Evolutionary conservation across 1,140 invertebrate genomes (phyloP).

Genomic region (Batillaria attramentaria): DNA sequence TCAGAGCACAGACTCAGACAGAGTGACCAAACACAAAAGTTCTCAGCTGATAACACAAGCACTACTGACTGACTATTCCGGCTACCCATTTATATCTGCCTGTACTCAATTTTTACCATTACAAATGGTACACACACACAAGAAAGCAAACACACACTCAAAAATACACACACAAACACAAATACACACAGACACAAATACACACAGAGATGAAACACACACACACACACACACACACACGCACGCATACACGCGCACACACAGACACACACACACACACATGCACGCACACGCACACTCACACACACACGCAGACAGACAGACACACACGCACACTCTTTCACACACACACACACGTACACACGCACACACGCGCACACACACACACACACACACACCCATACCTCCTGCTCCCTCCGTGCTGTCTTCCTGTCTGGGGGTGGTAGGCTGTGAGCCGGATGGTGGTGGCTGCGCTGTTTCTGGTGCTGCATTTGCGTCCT

Average conservation of each 20-base stretch:
- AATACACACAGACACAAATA: not conserved
- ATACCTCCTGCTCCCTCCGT: not conserved
- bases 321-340: not conserved
- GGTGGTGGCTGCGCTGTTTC: not conserved
- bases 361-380: not conserved
- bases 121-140: slow-evolving; percentile 8
- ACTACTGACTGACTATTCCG: too few relatives aligned
- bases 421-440: not conserved
- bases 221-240: not conserved
- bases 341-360: not conserved
- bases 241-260: too few relatives aligned
- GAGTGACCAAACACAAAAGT: too few relatives aligned
- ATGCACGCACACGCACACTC: not conserved
- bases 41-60: too few relatives aligned
- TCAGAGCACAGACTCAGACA: too few relatives aligned
- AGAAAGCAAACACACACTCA: slow-evolving; percentile 1
- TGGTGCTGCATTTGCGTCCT: slow-evolving; percentile 7
- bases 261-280: not conserved
- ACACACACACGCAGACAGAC: not conserved
- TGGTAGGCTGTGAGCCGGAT: not conserved
- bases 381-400: slow-evolving; percentile 8
- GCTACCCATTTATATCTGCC: too few relatives aligned
- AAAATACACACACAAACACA: not conserved
- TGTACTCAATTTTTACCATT: too few relatives aligned
- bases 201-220: not conserved